A percentile compares a stretch with the other conserved stretches of the same genome.
These are phyloP conservation scores for Metopolophium dirhodum DNA, from an alignment of 1,140 invertebrate species.

Conservation along the genomic window DNA sequence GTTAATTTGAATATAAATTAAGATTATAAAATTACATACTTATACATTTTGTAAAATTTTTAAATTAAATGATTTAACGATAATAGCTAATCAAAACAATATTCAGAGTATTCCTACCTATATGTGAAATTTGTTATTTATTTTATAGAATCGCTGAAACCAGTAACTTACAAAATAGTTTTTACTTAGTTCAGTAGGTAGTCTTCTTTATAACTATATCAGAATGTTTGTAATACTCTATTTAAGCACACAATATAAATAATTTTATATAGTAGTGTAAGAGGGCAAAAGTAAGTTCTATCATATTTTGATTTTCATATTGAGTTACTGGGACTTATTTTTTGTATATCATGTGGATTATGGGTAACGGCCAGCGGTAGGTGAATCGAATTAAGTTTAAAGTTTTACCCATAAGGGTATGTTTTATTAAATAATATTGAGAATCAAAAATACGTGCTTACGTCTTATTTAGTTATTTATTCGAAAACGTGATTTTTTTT, in stretches of 20 bases:
- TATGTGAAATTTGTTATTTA: not conserved
- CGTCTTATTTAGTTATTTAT: not conserved
- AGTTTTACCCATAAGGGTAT: not conserved
- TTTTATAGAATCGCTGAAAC: not conserved
- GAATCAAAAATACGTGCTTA: not conserved
- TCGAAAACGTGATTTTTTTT: not conserved
- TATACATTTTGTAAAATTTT: too few relatives aligned
- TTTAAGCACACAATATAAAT: not conserved
- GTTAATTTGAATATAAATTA: too few relatives aligned
- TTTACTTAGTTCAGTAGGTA: not conserved
- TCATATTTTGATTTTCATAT: not conserved
- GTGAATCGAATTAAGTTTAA: not conserved
- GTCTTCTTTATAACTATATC: not conserved
- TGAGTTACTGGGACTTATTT: not conserved
- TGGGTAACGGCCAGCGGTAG: not conserved
- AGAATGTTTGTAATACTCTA: not conserved
- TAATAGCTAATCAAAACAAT: not conserved
- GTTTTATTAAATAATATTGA: not conserved
- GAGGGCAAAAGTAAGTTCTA: not conserved
- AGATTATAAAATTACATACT: too few relatives aligned
- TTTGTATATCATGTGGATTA: not conserved
- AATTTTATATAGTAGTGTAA: not conserved
- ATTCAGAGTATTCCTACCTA: not conserved
- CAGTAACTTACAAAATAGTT: not conserved
- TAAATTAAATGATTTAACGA: not conserved